Evolutionary conservation across 37 sponge, comb jelly and placozoan species (phyloP), one percentile per base, ranked within the genome.

Genomic region (Diacarnus erythraeanus): DNA sequence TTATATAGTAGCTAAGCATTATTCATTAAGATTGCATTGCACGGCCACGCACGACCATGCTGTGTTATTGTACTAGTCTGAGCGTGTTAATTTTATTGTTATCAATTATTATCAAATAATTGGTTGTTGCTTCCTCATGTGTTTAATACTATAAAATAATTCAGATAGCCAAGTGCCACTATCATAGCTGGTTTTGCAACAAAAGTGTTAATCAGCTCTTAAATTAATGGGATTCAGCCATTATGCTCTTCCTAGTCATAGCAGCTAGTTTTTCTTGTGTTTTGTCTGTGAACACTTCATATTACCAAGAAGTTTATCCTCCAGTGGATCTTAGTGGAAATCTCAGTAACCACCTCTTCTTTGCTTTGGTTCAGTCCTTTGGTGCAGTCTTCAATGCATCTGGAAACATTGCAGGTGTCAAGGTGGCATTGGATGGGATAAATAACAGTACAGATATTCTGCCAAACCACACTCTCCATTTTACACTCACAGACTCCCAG

Each of bases 341-440:
- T 12, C 12, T 47, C 10, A 47, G 51, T 12, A 47, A 47, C 51
- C 51, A 47, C 12, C 51, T 63, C 64, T 76, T 36, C 77, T 59
- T 76, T 33, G 39, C 63, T 30, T 39, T 76, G 35, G 17, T 76
- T 9, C 22, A 56, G 60, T 76, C 77, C 64, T 76, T 76, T 76
- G 77, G 77, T 8, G 61, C 38, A 17, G 63, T 12, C 4, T 76
- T 76, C 63, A 76, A 76, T 35, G 56, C 63, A 61, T 76, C 77
- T 29, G 61, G 63, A 3, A 31, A 26, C 15, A 44, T 79, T 29
- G 69, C 80, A 42, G 80, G 70, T 2, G 2, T 79, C 20, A 66
- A 67, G 30, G 69, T 79, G 36, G 80, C 80, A 2, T 38, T 79
- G 80, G 80, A 79, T 35, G 33, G 15, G 36, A 79, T 79, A 18